phyloP scores from a whole-genome alignment of 1,140 invertebrate genomes.

The Octopus sinensis region DNA sequence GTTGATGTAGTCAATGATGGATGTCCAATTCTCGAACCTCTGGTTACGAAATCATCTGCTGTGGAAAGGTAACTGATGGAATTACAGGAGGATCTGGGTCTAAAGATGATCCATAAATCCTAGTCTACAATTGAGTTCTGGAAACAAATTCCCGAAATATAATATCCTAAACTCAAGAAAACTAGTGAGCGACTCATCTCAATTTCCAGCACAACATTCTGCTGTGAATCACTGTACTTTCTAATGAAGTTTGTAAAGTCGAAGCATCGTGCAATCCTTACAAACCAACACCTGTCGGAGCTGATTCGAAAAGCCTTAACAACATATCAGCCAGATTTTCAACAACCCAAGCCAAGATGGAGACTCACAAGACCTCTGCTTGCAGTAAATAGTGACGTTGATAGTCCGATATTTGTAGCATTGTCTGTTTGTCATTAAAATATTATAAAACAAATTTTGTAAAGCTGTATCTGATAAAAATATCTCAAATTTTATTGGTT shows the following conservation, averaged over 20 bases:
- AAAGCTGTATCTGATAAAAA: neutral
- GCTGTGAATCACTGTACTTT: neutral
- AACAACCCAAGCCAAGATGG: neutral
- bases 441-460: neutral
- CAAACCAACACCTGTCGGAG: neutral
- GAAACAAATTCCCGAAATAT: neutral
- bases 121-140: neutral
- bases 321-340: neutral
- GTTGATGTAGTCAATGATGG: slow-evolving; percentile 1
- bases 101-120: slow-evolving; percentile 3
- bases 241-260: neutral
- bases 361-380: neutral
- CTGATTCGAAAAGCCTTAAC: neutral
- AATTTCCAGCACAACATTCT: neutral
- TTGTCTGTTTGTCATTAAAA: neutral
- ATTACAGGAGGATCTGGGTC: neutral
- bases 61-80: neutral
- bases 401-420: neutral
- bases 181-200: neutral
- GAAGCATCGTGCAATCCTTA: neutral
- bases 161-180: neutral
- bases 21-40: slow-evolving; percentile 1
- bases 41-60: neutral
- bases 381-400: neutral
- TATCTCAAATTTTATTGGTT: neutral